Evolutionary conservation across 2,888 invertebrate species (phyloP).

Genomic region (Xestoiulus laeticollis): DNA sequence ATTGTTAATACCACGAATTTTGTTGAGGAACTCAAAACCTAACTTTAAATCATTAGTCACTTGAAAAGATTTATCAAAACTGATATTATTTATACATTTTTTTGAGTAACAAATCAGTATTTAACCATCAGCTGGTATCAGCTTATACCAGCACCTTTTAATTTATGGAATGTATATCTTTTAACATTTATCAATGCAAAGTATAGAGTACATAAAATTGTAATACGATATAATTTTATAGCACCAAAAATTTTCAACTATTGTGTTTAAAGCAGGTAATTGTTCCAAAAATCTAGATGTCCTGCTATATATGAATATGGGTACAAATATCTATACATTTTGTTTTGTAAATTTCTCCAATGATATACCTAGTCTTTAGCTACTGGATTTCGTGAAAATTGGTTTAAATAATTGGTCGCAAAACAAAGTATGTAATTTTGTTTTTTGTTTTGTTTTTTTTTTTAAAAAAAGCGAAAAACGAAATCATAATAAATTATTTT

Average conservation of each 20-base stretch:
- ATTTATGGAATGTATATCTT: not conserved
- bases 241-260: not conserved
- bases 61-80: not conserved
- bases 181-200: not conserved
- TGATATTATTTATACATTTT: too few relatives aligned
- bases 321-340: not conserved
- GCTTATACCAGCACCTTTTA: not conserved
- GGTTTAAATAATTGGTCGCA: not conserved
- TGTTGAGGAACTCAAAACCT: not conserved
- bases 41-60: not conserved
- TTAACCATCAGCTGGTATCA: not conserved
- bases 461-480: not conserved
- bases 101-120: too few relatives aligned
- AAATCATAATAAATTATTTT: conserved; percentile 13
- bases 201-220: not conserved
- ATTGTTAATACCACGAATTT: not conserved
- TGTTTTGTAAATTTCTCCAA: not conserved
- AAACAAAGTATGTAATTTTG: not conserved
- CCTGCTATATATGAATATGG: not conserved
- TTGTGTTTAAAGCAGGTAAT: too few relatives aligned
- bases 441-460: too few relatives aligned
- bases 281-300: too few relatives aligned
- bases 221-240: not conserved
- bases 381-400: not conserved
- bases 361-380: not conserved